Conservation (phyloP, 2,113 vertebrate genomes). For the Cavia porcellus region DNA sequence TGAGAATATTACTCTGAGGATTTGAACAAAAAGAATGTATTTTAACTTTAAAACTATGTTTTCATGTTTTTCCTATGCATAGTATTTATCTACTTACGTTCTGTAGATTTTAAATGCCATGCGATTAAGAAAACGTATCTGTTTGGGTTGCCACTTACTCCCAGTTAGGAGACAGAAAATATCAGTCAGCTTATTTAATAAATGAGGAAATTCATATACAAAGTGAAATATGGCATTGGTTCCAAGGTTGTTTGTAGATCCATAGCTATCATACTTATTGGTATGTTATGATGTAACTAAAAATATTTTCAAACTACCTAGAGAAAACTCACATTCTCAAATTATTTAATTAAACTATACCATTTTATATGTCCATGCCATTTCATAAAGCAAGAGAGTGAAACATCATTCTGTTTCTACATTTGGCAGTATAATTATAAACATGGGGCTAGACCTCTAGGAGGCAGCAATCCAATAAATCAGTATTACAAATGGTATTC, state of each 20-base stretch:
- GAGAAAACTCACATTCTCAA: constrained; percentile 12
- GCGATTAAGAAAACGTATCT: not conserved
- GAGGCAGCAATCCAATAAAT: constrained; percentile 73
- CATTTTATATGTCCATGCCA: constrained; percentile 48
- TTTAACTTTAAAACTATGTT: constrained; percentile 44
- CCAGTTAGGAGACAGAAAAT: not conserved
- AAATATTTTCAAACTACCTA: constrained; percentile 60
- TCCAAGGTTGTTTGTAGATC: constrained; percentile 1
- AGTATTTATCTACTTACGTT: not conserved
- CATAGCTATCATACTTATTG: constrained; percentile 6
- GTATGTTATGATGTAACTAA: constrained; percentile 46
- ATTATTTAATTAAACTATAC: constrained; percentile 64
- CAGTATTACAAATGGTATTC: constrained; percentile 76
- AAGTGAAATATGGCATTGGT: constrained; percentile 8
- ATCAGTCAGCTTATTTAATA: constrained; percentile 50
- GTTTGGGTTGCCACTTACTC: constrained; percentile 23
- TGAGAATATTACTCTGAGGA: not conserved
- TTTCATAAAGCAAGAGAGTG: constrained; percentile 61
- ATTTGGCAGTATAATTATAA: constrained; percentile 75
- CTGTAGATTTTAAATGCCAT: not conserved
- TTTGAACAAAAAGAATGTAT: constrained; percentile 9
- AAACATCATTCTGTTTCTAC: constrained; percentile 59
- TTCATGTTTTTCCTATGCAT: constrained; percentile 33
- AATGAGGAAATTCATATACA: not conserved
- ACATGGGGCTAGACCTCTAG: constrained; percentile 62